Evolutionary conservation across 2,888 invertebrate genomes (phyloP).

Genomic region (Troides aeacus): DNA sequence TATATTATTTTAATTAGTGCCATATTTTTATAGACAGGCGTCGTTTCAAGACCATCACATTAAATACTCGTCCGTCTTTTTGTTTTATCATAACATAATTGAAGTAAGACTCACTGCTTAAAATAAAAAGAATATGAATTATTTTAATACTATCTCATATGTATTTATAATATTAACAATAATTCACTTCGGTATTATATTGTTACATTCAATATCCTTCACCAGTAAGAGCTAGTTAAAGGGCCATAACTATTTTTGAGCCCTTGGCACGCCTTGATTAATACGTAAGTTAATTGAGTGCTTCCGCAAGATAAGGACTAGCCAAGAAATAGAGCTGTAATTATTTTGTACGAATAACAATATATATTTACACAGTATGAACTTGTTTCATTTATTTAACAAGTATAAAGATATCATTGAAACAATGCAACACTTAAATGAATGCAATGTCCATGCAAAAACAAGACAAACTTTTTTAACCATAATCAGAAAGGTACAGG

Average conservation of each 20-base stretch:
- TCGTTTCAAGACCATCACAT: too few species aligned
- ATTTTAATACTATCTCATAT: not conserved
- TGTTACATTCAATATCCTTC: not conserved
- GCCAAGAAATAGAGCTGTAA: slow-evolving; percentile 36
- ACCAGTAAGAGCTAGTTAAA: slow-evolving; percentile 13
- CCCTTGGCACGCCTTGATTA: slow-evolving; percentile 50
- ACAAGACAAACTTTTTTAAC: too few species aligned
- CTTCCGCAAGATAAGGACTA: slow-evolving; percentile 49
- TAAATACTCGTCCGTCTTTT: too few species aligned
- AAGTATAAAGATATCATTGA: too few species aligned
- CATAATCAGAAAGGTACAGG: too few species aligned
- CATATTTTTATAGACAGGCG: too few species aligned
- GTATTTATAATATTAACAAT: not conserved
- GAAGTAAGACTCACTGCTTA: not conserved
- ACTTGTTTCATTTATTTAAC: too few species aligned
- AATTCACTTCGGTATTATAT: not conserved
- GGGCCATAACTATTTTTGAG: slow-evolving; percentile 28
- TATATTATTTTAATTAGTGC: too few species aligned
- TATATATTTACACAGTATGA: not conserved
- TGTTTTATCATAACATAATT: too few species aligned
- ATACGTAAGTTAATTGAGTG: slow-evolving; percentile 62
- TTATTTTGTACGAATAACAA: slow-evolving; percentile 14
- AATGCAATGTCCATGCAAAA: too few species aligned
- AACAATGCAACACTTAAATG: too few species aligned
- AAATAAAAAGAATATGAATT: not conserved